phyloP scores from a whole-genome alignment of 37 sponge, comb jelly and placozoan species.

The Aphrocallistes beatrix region DNA sequence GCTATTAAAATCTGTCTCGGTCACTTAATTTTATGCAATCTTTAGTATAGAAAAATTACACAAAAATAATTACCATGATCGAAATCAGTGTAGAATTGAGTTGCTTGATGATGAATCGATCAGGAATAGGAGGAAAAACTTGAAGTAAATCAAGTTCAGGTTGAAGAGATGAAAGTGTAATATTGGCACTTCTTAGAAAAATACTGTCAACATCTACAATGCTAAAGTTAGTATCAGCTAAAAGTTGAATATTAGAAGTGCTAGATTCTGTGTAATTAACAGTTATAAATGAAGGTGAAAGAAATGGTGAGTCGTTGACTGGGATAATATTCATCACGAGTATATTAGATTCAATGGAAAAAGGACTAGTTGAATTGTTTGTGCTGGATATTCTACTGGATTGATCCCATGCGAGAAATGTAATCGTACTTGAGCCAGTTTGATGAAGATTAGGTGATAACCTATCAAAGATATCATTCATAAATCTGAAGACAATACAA shows the following conservation, averaged over 20 bases:
- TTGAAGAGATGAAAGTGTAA: neutral
- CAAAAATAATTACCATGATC: neutral
- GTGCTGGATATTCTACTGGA: neutral
- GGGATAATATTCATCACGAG: neutral
- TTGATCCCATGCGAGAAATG: neutral
- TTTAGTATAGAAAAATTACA: too few species aligned
- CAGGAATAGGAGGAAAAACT: neutral
- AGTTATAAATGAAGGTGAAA: neutral
- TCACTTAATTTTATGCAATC: too few species aligned
- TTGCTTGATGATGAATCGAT: neutral
- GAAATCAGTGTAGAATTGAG: neutral
- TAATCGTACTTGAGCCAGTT: neutral
- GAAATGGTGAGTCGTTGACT: neutral
- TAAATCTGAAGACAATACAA: too few species aligned
- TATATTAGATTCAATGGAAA: neutral
- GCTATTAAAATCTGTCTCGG: too few species aligned
- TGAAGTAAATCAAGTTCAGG: neutral
- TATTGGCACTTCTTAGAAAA: neutral
- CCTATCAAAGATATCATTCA: neutral
- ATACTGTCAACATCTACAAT: neutral
- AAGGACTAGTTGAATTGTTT: neutral
- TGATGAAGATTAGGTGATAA: neutral
- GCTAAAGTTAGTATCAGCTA: neutral
- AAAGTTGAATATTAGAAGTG: neutral
- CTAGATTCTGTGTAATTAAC: constrained; percentile 2